Conservation (phyloP, 2,888 invertebrate genomes). For the Eudasyphora cyanicolor region DNA sequence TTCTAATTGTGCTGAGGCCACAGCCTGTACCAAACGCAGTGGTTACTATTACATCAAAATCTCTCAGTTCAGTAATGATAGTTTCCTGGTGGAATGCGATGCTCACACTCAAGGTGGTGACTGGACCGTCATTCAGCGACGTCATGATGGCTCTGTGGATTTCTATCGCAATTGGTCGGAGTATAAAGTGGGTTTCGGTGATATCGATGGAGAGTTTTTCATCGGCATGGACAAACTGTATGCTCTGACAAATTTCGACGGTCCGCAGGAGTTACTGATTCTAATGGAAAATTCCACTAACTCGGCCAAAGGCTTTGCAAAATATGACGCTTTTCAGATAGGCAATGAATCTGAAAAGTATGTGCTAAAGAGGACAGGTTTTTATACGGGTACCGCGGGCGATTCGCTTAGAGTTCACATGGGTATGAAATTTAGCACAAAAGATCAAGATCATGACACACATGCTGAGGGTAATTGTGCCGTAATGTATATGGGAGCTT, state of each 20-base stretch:
- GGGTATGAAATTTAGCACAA: constrained; percentile 26
- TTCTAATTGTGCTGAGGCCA: constrained; percentile 11
- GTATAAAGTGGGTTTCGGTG: constrained; percentile 43
- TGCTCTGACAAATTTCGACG: constrained; percentile 7
- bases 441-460: constrained; percentile 25
- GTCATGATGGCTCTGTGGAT: constrained; percentile 21
- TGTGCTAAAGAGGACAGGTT: background rate
- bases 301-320: background rate
- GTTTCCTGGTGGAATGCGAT: constrained; percentile 32
- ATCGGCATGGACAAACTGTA: constrained; percentile 23
- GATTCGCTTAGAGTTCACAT: constrained; percentile 13
- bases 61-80: background rate
- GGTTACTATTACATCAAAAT: constrained; percentile 12
- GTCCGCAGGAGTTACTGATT: constrained; percentile 20
- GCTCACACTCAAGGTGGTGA: constrained; percentile 30
- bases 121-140: constrained; percentile 45
- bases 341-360: constrained; percentile 26
- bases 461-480: constrained; percentile 4
- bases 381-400: constrained; percentile 18
- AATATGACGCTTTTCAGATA: constrained; percentile 23
- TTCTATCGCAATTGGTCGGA: constrained; percentile 47
- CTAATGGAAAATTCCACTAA: constrained; percentile 28
- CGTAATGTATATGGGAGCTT: constrained; percentile 5
- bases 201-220: constrained; percentile 17
- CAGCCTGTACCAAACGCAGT: constrained; percentile 8